phyloP scores from a whole-genome alignment of 2,888 invertebrate species.

The Conops quadrifasciatus region DNA sequence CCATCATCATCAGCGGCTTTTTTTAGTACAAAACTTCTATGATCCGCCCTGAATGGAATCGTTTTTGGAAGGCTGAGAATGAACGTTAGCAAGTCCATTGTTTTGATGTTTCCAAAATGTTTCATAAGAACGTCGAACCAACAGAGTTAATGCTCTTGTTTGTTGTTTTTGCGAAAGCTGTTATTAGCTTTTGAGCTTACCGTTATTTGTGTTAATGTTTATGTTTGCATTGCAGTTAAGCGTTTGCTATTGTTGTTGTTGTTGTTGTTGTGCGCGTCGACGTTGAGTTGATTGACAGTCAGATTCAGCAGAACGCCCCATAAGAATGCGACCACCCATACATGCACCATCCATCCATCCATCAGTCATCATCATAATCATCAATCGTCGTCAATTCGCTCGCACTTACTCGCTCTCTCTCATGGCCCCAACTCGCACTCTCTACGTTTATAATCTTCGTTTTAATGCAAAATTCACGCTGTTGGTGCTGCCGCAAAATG shows the following conservation, averaged over 20 bases:
- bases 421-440: background rate
- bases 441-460: background rate
- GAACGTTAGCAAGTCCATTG: too few species aligned
- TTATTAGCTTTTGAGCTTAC: too few species aligned
- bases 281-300: background rate
- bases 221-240: background rate
- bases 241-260: background rate
- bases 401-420: background rate
- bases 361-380: background rate
- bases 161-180: too few species aligned
- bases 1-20: too few species aligned
- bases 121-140: too few species aligned
- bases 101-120: too few species aligned
- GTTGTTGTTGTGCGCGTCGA: background rate
- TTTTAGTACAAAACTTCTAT: too few species aligned
- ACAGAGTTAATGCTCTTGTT: too few species aligned
- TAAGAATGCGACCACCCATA: conserved; percentile 18
- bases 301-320: background rate
- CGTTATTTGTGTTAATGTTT: background rate
- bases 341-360: background rate
- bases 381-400: background rate
- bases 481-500: conserved; percentile 15
- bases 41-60: too few species aligned
- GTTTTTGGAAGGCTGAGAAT: too few species aligned
- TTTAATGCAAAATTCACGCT: conserved; percentile 7